phyloP scores from a whole-genome alignment of 2,113 vertebrate species.

The Poecilia latipinna region DNA sequence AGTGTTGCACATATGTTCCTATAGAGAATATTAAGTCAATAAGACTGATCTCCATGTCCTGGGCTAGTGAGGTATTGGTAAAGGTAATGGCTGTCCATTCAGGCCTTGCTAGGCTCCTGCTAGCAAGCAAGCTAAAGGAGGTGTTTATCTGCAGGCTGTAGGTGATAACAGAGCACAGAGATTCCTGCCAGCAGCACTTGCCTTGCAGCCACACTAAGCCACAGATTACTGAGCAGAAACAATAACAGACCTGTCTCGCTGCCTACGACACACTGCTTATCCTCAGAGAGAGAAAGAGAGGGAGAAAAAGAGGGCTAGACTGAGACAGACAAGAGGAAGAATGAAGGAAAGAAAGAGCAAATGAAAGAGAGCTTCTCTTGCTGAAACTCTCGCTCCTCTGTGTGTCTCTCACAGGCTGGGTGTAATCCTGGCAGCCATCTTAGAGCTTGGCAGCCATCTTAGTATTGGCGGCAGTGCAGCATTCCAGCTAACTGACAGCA shows the following conservation, averaged over 20 bases:
- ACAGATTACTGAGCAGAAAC: constrained; percentile 81
- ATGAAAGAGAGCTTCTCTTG: constrained; percentile 64
- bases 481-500: constrained; percentile 84
- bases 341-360: constrained; percentile 60
- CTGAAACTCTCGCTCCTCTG: constrained; percentile 63
- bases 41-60: constrained; percentile 8
- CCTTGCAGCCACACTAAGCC: constrained; percentile 78
- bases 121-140: constrained; percentile 57
- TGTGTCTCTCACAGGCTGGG: constrained; percentile 70
- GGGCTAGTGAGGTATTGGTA: constrained; percentile 4
- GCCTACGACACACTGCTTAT: constrained; percentile 74
- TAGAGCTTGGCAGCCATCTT: constrained; percentile 98
- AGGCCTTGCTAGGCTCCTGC: constrained; percentile 28
- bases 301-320: constrained; percentile 31
- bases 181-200: constrained; percentile 78
- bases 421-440: constrained; percentile 94
- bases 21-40: constrained; percentile 8
- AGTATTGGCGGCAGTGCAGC: constrained; percentile 85
- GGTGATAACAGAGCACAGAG: constrained; percentile 77
- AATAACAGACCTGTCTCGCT: constrained; percentile 81
- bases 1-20: neutral
- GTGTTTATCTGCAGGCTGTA: constrained; percentile 79
- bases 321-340: constrained; percentile 61
- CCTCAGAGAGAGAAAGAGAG: constrained; percentile 60
- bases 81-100: constrained; percentile 22